Base-by-base conservation (phyloP, 2,113 vertebrate species). In the Lophochroa leadbeateri region DNA sequence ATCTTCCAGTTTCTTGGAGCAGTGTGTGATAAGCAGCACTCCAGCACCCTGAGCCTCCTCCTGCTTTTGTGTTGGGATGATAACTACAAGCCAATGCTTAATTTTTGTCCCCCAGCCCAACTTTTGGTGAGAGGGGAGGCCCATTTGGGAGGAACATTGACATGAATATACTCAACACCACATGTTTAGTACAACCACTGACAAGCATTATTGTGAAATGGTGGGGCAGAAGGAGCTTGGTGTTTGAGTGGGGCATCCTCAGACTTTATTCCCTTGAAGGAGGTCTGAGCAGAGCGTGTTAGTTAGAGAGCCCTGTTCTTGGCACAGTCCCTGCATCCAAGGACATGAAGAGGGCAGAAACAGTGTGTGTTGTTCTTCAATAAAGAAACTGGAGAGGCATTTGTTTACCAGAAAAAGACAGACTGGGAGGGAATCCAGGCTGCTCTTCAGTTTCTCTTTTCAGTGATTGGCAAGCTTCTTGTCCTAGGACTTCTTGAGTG, bases 361-460 rank as follows among this genome's bases (percentile, higher is more conserved):
- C 53, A 49, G 24, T 47, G 72, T 46, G 63, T 86, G 85, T 19
- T 69, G 71, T 78, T 92, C 65, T 70, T 83, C 37, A 43, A 3
- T 63, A 24, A 74, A 88, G 71, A 70, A 93, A 44, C 70, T 63
- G 67, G n/a, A 84, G 74, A 72, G 52, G 46, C 0, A 0, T 81
- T 92, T 94, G 50, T 93, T 75, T 78, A 86, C 44, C 65, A 92
- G 82, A 29, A 90, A 87, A 76, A 80, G 50, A 44, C 25, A 64
- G 72, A 0, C 88, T 95, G 88, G 85, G 82, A 95, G 79, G 23
- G 60, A 63, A 55, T 92, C 90, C 88, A 90, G 76, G 60, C 86
- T n/a, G 55, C 83, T 88, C 50, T 94, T 65, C 47, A 61, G 72
- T 64, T 85, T 88, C 37, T 79, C 35, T 80, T 58, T 41, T 61